Base-by-base conservation (phyloP, 1,140 invertebrate species). In the Orussus abietinus region DNA sequence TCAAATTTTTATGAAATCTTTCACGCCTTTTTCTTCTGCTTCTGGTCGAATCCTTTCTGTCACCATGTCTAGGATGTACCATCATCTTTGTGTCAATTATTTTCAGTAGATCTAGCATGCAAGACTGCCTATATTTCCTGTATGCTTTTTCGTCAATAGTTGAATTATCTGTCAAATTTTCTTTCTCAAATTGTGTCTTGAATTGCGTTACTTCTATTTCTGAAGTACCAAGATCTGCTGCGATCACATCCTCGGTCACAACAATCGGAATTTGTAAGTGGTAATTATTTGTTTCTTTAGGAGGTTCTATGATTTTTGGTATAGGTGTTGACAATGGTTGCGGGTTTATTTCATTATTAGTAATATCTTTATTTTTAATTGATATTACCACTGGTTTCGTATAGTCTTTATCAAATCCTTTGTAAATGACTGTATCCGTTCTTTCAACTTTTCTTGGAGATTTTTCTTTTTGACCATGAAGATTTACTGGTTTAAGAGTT, bases 21-120 rank as follows among this genome's bases (percentile, higher is more conserved):
- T 49, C 49, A 13, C 49, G 40, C 22, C 35, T 45, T 19, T 49
- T 49, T 21, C 33, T 39, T 12, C 37, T 46, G 10, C 41, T 48
- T 18, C 35, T 47, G 3, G 47, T 42, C 1, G 49, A 55, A 36
- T 55, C 53, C 21, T 37, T 42, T 10, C 45, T 38, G 3, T 49
- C 36, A 11, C 38, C 28, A 33, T 49, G 43, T 5, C 14, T 22
- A n/a, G 19, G 45, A 17, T 52, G 47, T 0, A 35, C 41, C 53
- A 72, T 61, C 69, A 73, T 63, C 30, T 60, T 59, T 0, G 59
- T 52, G 10, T 73, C 70, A 2, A 73, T 72, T n/a, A 62, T 34
- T 18, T 49, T 54, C 1, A 72, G 66, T 2, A 73, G 26, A 5
- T 72, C 64, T 4, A 57, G 26, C 60, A 73, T 73, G 11, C 64